Evolutionary conservation across 2,888 invertebrate species (phyloP), one percentile per base, ranked within the genome.

Genomic region (Candidula unifasciata): DNA sequence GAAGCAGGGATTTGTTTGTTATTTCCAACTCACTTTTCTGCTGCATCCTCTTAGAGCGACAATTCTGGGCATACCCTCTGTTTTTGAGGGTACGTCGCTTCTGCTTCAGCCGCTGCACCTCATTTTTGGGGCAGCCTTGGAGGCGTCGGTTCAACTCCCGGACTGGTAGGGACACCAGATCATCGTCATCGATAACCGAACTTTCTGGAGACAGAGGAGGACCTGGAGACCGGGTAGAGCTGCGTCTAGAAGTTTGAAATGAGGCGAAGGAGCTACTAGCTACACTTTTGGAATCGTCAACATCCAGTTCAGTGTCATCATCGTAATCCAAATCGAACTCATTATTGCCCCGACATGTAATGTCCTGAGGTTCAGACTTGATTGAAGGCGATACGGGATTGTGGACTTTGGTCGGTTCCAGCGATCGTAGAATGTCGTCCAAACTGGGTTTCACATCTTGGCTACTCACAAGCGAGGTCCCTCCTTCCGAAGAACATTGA

Each of bases 81-180:
- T 98, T 98, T 94, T 99, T 99, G 68, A 99, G 95, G 68, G 98
- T 99, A 89, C 98, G 95, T 77, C 98, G 95, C 94, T 98, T 98
- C 94, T 98, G 98, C 94, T 98, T 99, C 89, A 98, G 95, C 85
- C 97, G 95, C 68, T 97, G 96, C 74, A 98, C 97, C 93, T 97
- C 97, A 92, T 98, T 98, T 80, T 97, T 96, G 0, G 98, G 97
- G 93, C 96, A 97, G 64, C 98, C 98, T 93, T 98, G 98, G 76
- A 98, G 95, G 44, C 97, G 95, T 94, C 98, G 97, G 94, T 99
- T 99, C 74, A 99, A 95, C 93, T 98, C 98, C 80, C 98, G 96
- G 37, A 98, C 98, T 64, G 97, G 96, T 83, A 98, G 95, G 30
- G 96, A 96, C 95, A 98, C 97, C 85, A 98, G 95, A 89, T 97